Percentiles rank a stretch among this genome's conserved stretches.
phyloP scores from a whole-genome alignment of 2,797 vertebrate genomes.

The Heteromormyrus szaboi region DNA sequence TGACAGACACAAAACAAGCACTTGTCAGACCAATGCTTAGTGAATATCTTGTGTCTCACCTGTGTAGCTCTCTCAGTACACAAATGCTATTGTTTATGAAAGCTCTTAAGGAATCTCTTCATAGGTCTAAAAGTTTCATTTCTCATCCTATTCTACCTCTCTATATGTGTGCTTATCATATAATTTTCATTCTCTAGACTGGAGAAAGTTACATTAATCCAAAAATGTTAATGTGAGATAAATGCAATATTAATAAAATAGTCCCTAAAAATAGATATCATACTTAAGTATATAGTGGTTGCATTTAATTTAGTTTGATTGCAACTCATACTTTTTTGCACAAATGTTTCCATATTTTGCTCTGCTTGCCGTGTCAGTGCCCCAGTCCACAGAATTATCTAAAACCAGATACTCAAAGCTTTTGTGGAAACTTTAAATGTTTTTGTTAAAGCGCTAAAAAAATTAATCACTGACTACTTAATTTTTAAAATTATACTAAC shows the following conservation, averaged over 20 bases:
- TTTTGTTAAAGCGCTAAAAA: background rate
- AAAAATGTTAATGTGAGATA: background rate
- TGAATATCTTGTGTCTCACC: background rate
- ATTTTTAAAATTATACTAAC: background rate
- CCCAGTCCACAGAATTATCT: background rate
- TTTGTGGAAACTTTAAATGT: background rate
- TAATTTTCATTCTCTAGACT: background rate
- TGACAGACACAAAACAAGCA: background rate
- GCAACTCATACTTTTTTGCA: background rate
- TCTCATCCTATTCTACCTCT: background rate
- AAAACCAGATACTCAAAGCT: background rate
- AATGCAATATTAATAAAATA: background rate
- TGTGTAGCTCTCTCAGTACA: background rate
- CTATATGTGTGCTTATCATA: background rate
- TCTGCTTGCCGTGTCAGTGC: background rate
- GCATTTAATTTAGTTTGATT: background rate
- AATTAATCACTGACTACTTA: background rate
- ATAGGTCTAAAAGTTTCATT: background rate
- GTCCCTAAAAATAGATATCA: background rate
- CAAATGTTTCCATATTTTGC: background rate
- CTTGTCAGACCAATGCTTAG: background rate
- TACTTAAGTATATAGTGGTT: background rate
- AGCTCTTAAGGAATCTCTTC: background rate
- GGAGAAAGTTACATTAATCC: background rate
- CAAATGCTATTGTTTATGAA: background rate